Base-by-base conservation (phyloP, 2,797 vertebrate species). In the Phataginus tetradactyla region DNA sequence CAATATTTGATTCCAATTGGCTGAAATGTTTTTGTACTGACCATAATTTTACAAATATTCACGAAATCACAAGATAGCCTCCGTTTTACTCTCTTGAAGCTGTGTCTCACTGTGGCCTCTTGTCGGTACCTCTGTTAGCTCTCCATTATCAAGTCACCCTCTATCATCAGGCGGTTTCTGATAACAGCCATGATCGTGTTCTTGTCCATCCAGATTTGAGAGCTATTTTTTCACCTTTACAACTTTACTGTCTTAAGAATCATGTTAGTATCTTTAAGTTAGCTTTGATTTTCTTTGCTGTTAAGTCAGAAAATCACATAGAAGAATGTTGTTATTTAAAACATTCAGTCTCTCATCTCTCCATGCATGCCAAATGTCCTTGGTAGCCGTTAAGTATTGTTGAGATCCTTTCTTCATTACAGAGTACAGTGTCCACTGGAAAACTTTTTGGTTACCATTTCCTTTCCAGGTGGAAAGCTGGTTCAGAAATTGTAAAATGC, bases 141-240 rank as follows among this genome's bases (percentile, higher is more conserved):
- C 42, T 8, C 27, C 10, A 15, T 66, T 32, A 2, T 57, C 32
- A 12, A 15, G 18, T 37, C 7, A 11, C 51, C 39, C 11, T 34
- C 5, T 51, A 42, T 15, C 29, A 1, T 7, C 8, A 14, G 23
- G 32, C 29, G 32, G 5, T 45, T 11, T 71, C 39, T 57, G 53
- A 4, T 37, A 3, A 12, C 4, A 39, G 21, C 9, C 8, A 0
- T 45, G 42, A 37, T 15, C 12, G 0, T 53, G 5, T 4, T 39
- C 1, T 10, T 2, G 7, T 49, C n/a, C 39, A 15, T 3, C 15
- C 21, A 53, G 53, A 51, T 27, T 2, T 10, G n/a, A 45, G 4
- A n/a, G 14, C 57, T 75, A 27, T 17, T 11, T 53, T 10, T 57
- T 66, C 32, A 29, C 45, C 32, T 90, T 11, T 21, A 42, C 53